phyloP scores from a whole-genome alignment of 2,888 invertebrate genomes.

The Schrankia costaestrigalis region DNA sequence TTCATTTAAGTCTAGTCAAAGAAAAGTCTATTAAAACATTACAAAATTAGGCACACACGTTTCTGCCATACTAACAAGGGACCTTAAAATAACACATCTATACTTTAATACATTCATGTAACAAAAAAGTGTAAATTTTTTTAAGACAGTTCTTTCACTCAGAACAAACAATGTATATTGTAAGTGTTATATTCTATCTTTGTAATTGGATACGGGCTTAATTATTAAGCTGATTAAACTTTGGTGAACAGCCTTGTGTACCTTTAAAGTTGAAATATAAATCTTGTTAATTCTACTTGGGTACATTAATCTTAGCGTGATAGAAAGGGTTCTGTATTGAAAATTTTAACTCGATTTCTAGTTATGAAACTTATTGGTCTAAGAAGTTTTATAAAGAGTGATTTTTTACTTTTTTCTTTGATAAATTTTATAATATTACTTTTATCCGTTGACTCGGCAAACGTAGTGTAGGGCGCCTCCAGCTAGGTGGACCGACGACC shows the following conservation, averaged over 20 bases:
- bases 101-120: conserved; percentile 1
- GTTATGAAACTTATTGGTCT: no score
- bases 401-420: no score
- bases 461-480: no score
- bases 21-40: no score
- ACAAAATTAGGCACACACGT: no score
- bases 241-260: conserved; percentile 35
- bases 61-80: no score
- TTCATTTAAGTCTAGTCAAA: no score
- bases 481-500: no score
- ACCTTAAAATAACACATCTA: not conserved
- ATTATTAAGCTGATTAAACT: conserved; percentile 49
- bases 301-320: conserved; percentile 4
- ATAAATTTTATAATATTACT: no score
- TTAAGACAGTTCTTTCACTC: conserved; percentile 5
- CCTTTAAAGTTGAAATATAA: conserved; percentile 27
- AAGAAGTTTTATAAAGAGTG: no score
- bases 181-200: conserved; percentile 29
- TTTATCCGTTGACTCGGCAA: no score
- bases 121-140: no score
- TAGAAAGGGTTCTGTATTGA: conserved; percentile 19
- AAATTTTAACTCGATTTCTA: not conserved
- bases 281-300: conserved; percentile 18
- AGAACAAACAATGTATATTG: conserved; percentile 35
- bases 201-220: conserved; percentile 52